A percentile compares a stretch with the other conserved stretches of the same genome.
Conservation (phyloP, 2,888 invertebrate genomes). For the Pollenia angustigena region DNA sequence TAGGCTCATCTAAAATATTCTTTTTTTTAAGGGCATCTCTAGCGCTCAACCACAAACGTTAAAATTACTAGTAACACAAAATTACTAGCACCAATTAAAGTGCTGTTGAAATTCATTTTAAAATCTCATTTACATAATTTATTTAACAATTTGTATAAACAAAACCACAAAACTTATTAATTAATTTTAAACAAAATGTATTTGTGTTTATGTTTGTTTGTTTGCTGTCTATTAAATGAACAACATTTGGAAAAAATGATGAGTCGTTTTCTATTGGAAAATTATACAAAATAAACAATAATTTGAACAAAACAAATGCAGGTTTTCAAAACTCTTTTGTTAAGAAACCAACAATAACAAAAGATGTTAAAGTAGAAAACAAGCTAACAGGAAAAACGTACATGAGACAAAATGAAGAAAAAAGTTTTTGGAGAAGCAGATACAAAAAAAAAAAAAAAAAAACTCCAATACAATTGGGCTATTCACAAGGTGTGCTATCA, state of each 20-base stretch:
- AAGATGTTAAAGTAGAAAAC: constrained; percentile 4
- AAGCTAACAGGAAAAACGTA: constrained; percentile 8
- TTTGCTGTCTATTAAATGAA: constrained; percentile 33
- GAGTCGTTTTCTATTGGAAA: constrained; percentile 55
- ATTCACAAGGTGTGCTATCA: too few species aligned
- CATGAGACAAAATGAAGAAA: neutral
- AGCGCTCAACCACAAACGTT: neutral
- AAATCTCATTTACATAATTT: constrained; percentile 52
- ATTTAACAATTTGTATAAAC: constrained; percentile 54
- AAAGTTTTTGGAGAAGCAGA: constrained; percentile 31
- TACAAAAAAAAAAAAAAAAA: constrained; percentile 7
- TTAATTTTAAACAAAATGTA: constrained; percentile 18
- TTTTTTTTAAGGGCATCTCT: too few species aligned
- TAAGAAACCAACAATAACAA: constrained; percentile 48
- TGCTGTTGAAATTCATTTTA: neutral
- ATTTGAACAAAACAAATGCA: constrained; percentile 29
- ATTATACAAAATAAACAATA: constrained; percentile 50
- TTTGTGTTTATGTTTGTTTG: neutral
- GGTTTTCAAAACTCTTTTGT: constrained; percentile 40
- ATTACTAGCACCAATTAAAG: neutral
- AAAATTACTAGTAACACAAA: neutral
- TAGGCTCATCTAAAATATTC: too few species aligned
- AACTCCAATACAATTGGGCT: constrained; percentile 39
- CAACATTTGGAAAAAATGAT: constrained; percentile 34
- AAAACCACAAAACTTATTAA: constrained; percentile 25